Percentiles rank a stretch among this genome's conserved stretches.
Conservation (phyloP, 23 tunicate genomes). For the Phallusia fumigata region DNA sequence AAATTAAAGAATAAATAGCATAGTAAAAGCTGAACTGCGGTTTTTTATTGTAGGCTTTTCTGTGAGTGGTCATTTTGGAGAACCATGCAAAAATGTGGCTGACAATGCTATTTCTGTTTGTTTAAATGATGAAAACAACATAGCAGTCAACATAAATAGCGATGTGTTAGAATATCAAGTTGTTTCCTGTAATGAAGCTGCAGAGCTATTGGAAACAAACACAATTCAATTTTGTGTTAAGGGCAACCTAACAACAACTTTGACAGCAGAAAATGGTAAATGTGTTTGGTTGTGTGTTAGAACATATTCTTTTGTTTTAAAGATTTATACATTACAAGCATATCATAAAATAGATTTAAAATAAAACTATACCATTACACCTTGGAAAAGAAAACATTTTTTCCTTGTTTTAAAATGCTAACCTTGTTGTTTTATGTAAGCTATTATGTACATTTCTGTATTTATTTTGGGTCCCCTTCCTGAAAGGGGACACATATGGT, state of each 20-base stretch:
- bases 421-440: no score
- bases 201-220: background rate
- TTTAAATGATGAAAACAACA: background rate
- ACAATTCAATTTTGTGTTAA: background rate
- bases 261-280: background rate
- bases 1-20: background rate
- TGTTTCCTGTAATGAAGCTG: background rate
- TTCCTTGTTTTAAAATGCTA: no score
- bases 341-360: no score
- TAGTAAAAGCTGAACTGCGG: background rate
- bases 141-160: background rate
- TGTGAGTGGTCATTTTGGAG: background rate
- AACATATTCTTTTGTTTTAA: no score
- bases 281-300: no score
- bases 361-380: no score
- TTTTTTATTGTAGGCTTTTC: background rate
- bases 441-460: no score
- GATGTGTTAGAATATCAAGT: background rate
- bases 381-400: no score
- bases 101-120: background rate
- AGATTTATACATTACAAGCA: no score
- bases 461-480: no score
- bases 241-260: background rate
- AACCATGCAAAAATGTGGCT: background rate
- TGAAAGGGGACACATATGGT: no score